phyloP scores from a whole-genome alignment of 2,797 vertebrate genomes.

The Australoheros facetus region DNA sequence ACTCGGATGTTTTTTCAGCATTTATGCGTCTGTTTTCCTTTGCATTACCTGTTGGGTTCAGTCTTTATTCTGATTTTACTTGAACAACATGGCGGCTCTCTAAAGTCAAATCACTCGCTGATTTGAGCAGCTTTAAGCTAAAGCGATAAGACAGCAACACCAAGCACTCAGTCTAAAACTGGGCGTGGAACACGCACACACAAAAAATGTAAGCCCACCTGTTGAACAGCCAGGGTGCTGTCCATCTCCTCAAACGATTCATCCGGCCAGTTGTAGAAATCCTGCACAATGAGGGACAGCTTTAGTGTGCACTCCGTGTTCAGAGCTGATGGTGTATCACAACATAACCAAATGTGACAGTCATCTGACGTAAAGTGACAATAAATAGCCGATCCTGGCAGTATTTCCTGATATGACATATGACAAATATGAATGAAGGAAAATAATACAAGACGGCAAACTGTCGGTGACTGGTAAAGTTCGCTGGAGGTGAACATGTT shows the following conservation, averaged over 20 bases:
- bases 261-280: constrained; percentile 99
- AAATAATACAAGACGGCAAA: background rate
- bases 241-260: constrained; percentile 99
- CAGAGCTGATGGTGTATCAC: background rate
- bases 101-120: background rate
- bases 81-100: background rate
- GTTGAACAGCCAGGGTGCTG: constrained; percentile 96
- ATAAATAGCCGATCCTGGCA: background rate
- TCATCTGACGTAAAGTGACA: background rate
- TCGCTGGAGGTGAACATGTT: rapidly evolving
- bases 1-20: too few relatives aligned
- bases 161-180: background rate
- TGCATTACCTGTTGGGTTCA: background rate
- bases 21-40: background rate
- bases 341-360: background rate
- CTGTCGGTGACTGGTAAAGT: background rate
- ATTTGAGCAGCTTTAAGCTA: background rate
- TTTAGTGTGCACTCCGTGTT: constrained; percentile 19
- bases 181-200: background rate
- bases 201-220: constrained; percentile 79
- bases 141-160: background rate
- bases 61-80: background rate
- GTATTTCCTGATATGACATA: background rate
- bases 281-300: constrained; percentile 73
- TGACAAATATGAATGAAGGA: background rate